A percentile compares a stretch with the other conserved stretches of the same genome.
Evolutionary conservation across 2,797 vertebrate genomes (phyloP).

Genomic region (Urophycis tenuis): DNA sequence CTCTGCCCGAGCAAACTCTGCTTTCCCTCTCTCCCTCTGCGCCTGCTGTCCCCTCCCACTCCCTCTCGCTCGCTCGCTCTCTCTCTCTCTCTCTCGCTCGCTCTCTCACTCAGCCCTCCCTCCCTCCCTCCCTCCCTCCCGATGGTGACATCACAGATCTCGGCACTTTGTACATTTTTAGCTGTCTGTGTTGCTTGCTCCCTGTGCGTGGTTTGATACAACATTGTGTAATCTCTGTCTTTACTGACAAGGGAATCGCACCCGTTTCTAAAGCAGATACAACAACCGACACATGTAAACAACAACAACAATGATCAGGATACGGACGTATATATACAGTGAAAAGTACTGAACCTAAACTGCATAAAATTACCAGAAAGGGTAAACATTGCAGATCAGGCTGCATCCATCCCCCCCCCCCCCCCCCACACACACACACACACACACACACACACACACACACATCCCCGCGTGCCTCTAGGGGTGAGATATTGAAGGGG

Average conservation of each 20-base stretch:
- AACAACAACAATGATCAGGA: too few relatives aligned
- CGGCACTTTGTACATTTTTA: slow-evolving; percentile 72
- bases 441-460: too few relatives aligned
- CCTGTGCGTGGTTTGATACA: background rate
- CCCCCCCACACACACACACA: too few relatives aligned
- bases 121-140: slow-evolving; percentile 38
- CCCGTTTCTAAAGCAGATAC: background rate
- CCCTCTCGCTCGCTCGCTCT: slow-evolving; percentile 17
- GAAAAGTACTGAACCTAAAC: too few relatives aligned
- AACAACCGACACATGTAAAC: too few relatives aligned
- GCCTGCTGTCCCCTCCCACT: slow-evolving; percentile 51
- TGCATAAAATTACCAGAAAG: too few relatives aligned
- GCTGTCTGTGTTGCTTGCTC: slow-evolving; percentile 45
- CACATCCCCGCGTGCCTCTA: background rate
- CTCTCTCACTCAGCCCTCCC: slow-evolving; percentile 29
- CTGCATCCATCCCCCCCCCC: too few relatives aligned
- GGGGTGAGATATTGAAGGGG: background rate
- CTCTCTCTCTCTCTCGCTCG: slow-evolving; percentile 18
- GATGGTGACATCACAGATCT: slow-evolving; percentile 73
- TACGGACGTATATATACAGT: too few relatives aligned
- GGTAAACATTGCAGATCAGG: too few relatives aligned
- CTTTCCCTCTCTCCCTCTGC: slow-evolving; percentile 49
- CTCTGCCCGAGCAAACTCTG: slow-evolving; percentile 59
- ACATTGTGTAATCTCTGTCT: background rate
- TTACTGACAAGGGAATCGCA: background rate